Base-by-base conservation (phyloP, 2,113 vertebrate genomes). In the Ondatra zibethicus region DNA sequence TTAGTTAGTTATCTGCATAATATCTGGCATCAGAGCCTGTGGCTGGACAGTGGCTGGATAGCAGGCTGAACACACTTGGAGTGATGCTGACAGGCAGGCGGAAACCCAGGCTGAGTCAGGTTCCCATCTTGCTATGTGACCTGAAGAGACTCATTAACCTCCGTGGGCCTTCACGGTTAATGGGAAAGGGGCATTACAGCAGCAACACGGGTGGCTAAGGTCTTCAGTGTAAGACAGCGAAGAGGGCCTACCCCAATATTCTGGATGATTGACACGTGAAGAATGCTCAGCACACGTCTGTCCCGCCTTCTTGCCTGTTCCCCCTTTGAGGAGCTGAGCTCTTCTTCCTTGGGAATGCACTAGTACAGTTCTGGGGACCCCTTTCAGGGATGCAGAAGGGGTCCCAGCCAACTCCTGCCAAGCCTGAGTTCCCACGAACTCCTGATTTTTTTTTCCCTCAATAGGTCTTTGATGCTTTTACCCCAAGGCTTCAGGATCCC, bases 401-500 rank as follows among this genome's bases (percentile, higher is more conserved):
- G 1, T 14, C 45, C 47, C n/a, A 45, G 68, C 11, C 12, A 82
- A 17, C 3, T 16, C 42, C 76, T 27, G n/a, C 55, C 66, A 33
- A 52, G 50, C 61, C 50, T 3, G 70, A 8, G 25, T 58, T 76
- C 55, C 73, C 95, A 92, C 0, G 1, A 45, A 33, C 50, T 97
- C 91, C 97, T 63, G 66, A 33, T 0, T 1, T 94, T 50, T 96
- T 92, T 97, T 96, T 6, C 55, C 77, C 89, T 89, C 93, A 39
- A 96, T 91, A 99, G 98, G 97, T 99, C 92, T 99, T 99, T 89
- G 98, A 98, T 82, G 8, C 36, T 61, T 99, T 99, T 96, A 95
- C 95, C 23, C 98, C 70, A 17, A 98, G 98, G 92, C 97, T 99
- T 97, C 98, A 98, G 29, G 98, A 99, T 76, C 98, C 96, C 45